Percentiles rank a stretch among this genome's conserved stretches.
phyloP scores from a whole-genome alignment of 2,797 vertebrate genomes.

The Eulemur mongoz region DNA sequence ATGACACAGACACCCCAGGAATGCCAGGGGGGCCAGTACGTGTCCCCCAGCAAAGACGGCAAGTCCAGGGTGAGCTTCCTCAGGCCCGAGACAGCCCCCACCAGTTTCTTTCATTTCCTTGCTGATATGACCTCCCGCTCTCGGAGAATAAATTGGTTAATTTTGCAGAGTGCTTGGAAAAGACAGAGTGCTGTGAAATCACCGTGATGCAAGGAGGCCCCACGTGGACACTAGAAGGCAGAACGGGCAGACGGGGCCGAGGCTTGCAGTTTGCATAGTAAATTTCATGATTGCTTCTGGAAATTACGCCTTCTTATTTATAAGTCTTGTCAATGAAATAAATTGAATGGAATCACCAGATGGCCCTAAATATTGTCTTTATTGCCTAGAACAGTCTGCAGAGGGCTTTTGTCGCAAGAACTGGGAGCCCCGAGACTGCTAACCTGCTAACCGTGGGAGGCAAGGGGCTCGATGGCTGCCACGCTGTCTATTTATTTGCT shows the following conservation, averaged over 20 bases:
- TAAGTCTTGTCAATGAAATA: slow-evolving; percentile 63
- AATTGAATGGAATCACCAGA: slow-evolving; percentile 64
- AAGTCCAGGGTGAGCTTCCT: fast-evolving
- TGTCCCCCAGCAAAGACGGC: fast-evolving
- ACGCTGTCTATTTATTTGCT: slow-evolving; percentile 70
- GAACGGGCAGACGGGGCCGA: neutral
- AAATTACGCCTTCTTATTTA: slow-evolving; percentile 66
- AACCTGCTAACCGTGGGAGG: neutral
- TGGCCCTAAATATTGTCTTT: slow-evolving; percentile 67
- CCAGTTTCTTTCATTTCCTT: fast-evolving
- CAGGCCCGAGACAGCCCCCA: fast-evolving
- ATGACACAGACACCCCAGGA: fast-evolving
- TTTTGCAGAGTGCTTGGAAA: slow-evolving; percentile 66
- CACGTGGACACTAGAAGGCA: fast-evolving
- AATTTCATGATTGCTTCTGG: slow-evolving; percentile 68
- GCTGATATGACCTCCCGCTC: neutral
- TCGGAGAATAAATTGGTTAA: slow-evolving; percentile 60
- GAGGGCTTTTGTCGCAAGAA: neutral
- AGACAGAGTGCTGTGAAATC: slow-evolving; percentile 31
- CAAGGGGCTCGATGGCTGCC: neutral
- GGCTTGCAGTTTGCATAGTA: slow-evolving; percentile 10
- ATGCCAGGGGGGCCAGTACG: fast-evolving
- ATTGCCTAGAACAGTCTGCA: slow-evolving; percentile 19
- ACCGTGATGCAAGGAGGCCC: neutral
- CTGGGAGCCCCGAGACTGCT: neutral